Evolutionary conservation across 2,888 invertebrate genomes (phyloP).

Genomic region (Magallana nippona): DNA sequence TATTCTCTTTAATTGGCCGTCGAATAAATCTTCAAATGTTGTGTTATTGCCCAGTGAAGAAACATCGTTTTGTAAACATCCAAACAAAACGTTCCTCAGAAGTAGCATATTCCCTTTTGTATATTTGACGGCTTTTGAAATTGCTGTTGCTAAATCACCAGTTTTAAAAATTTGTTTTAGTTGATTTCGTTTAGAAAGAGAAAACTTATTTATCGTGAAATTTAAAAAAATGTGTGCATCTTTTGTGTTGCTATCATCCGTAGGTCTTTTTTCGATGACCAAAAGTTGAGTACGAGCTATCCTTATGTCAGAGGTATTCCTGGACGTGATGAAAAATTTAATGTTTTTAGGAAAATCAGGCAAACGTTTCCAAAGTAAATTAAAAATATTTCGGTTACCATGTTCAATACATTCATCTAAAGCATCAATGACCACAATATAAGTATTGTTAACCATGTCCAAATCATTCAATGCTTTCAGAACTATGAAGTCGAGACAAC

Average conservation of each 20-base stretch:
- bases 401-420: neutral
- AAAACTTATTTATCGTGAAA: neutral
- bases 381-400: constrained; percentile 1
- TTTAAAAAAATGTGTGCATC: neutral
- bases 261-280: neutral
- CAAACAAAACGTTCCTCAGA: neutral
- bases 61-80: neutral
- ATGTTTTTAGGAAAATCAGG: neutral
- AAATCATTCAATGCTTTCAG: neutral
- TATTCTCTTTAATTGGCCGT: neutral
- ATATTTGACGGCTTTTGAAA: neutral
- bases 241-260: neutral
- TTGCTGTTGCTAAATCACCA: neutral
- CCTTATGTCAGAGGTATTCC: neutral
- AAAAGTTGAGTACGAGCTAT: neutral
- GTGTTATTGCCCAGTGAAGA: neutral
- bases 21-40: neutral
- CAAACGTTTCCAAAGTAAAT: neutral
- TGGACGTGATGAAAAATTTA: neutral
- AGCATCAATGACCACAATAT: constrained; percentile 8
- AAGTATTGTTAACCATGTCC: neutral
- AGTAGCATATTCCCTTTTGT: neutral
- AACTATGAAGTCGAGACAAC: neutral
- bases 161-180: neutral
- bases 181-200: neutral